These are phyloP conservation scores for Melopsittacus undulatus DNA, from an alignment of 2,797 vertebrate species.

Conservation along the genomic window DNA sequence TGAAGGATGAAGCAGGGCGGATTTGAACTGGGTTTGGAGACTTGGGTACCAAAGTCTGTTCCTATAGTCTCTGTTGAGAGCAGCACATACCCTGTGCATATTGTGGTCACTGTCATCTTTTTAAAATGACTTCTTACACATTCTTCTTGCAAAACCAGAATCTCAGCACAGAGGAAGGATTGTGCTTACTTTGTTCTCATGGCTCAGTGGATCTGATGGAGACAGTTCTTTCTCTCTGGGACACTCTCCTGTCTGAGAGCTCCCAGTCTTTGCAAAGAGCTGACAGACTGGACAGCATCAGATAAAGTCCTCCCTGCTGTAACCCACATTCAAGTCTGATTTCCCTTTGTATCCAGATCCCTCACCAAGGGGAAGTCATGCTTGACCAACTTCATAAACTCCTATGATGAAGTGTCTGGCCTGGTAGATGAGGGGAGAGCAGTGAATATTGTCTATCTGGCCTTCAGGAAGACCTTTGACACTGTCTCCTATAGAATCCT, in stretches of 20 bases:
- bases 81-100: fast-evolving
- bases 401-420: not conserved
- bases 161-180: not conserved
- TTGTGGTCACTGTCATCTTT: not conserved
- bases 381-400: not conserved
- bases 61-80: not conserved
- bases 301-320: not conserved
- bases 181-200: not conserved
- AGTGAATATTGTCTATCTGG: not conserved
- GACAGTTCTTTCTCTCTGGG: not conserved
- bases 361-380: not conserved
- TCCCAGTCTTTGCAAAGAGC: not conserved
- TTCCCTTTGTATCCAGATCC: not conserved
- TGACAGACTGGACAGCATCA: not conserved
- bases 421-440: not conserved
- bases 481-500: not conserved
- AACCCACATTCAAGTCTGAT: fast-evolving
- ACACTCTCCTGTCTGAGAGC: fast-evolving
- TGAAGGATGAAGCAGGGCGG: not conserved
- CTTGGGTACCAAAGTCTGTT: not conserved
- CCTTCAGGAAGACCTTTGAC: not conserved
- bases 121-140: not conserved
- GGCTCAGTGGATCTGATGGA: not conserved
- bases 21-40: not conserved
- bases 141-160: not conserved